A percentile compares a stretch with the other conserved stretches of the same genome.
phyloP scores from a whole-genome alignment of 2,113 vertebrate species.

The Delphinus delphis region DNA sequence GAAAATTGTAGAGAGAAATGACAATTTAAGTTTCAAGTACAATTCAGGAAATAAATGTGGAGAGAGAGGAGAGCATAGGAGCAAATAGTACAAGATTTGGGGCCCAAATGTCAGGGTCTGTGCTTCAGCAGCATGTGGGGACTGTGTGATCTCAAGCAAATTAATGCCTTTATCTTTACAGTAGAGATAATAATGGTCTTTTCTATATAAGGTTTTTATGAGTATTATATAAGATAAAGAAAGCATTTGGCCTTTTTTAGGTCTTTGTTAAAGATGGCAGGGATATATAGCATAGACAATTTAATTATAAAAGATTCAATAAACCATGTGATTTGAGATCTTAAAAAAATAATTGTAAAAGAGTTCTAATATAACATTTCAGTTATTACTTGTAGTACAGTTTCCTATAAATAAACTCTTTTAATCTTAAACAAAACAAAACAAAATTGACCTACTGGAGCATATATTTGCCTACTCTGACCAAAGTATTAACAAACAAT shows the following conservation, averaged over 20 bases:
- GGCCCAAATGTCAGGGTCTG: background rate
- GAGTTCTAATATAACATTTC: background rate
- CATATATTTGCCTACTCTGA: background rate
- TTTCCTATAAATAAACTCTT: background rate
- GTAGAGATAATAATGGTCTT: background rate
- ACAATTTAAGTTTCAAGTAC: background rate
- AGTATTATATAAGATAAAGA: background rate
- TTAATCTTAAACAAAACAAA: background rate
- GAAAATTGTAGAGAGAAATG: background rate
- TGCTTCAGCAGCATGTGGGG: accelerated
- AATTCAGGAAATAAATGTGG: background rate
- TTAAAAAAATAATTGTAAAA: conserved; percentile 12
- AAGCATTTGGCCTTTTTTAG: background rate
- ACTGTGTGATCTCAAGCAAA: background rate
- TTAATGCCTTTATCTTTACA: background rate
- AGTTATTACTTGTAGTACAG: background rate
- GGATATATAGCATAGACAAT: background rate
- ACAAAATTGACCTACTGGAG: background rate
- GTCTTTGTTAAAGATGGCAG: background rate
- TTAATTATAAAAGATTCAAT: conserved; percentile 7
- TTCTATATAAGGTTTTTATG: background rate
- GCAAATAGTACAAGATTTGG: background rate
- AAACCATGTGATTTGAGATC: background rate
- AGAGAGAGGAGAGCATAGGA: background rate
- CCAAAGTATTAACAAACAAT: background rate